A percentile compares a stretch with the other conserved stretches of the same genome.
These are phyloP conservation scores for Litocranius walleri DNA, from an alignment of 2,113 vertebrate species.

Conservation along the genomic window DNA sequence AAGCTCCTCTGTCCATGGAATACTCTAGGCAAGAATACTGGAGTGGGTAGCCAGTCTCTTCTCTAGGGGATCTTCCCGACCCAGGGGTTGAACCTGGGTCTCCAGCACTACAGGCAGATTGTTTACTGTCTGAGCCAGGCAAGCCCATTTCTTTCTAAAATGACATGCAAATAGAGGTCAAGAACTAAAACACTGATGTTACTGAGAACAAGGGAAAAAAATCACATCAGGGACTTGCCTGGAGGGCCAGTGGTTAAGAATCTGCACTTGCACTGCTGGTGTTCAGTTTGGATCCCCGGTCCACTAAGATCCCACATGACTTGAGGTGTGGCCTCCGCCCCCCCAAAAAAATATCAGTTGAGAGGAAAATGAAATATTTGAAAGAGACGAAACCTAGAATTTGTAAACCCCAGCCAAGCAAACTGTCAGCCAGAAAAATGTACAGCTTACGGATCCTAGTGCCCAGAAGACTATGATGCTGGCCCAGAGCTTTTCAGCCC, in stretches of 20 bases:
- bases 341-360: not conserved
- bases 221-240: not conserved
- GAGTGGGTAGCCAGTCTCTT: not conserved
- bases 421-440: not conserved
- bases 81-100: fast-evolving
- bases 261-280: not conserved
- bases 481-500: not conserved
- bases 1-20: not conserved
- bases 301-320: not conserved
- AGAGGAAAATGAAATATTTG: not conserved
- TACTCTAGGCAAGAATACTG: not conserved
- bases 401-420: not conserved
- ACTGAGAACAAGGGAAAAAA: not conserved
- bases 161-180: not conserved
- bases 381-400: not conserved
- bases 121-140: not conserved
- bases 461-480: not conserved
- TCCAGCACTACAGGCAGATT: not conserved
- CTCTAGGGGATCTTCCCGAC: fast-evolving
- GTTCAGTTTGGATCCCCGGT: not conserved
- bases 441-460: not conserved
- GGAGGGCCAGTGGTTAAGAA: not conserved
- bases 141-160: not conserved
- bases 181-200: not conserved
- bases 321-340: not conserved